Base-by-base conservation (phyloP, 2,888 invertebrate genomes). In the Cantharis rufa region DNA sequence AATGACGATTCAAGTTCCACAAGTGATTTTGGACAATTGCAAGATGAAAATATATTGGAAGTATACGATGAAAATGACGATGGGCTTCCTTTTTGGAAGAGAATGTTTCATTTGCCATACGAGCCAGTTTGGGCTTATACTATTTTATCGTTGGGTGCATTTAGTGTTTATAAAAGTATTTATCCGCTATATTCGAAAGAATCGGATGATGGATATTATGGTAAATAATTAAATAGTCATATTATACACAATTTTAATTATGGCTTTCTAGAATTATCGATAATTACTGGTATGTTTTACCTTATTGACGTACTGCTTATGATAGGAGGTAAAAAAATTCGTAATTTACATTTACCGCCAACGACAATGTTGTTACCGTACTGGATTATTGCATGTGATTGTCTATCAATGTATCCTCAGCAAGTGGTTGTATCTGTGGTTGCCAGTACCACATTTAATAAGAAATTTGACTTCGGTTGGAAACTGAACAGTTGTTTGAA, bases 81-180 rank as follows among this genome's bases (percentile, higher is more conserved):
- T 7, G 32, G 3, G 0, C 9, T 74, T n/a, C 10, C 15, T 5
- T 32, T 21, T 11, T 74, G 70, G 62, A 74, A 74, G 15, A 69
- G 74, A 32, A 15, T 74, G 9, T 69, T 74, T 18, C 74, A 63
- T n/a, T 63, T 74, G n/a, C 74, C 74, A 2, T 74, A 63, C n/a
- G 63, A 74, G 15, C 74, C 74, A 7, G 24, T 74, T n/a, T 74
- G 74, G 74, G 10, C 21, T 15, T 62, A 21, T 10, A 10, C 32
- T 5, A 11, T 70, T 10, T 7, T 74, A 15, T 3, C 15, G 2
- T 4, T 28, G 13, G 74, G 11, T 7, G 3, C 4, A 18, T 24
- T 21, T 2, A 18, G 28, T 15, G 32, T 70, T 15, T 27, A 18
- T 10, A 5, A 7, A 10, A 4, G 7, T 4, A 63, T 74, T 13